These are phyloP conservation scores for Lasiurus cinereus DNA, from an alignment of 2,113 vertebrate genomes.

Conservation along the genomic window DNA sequence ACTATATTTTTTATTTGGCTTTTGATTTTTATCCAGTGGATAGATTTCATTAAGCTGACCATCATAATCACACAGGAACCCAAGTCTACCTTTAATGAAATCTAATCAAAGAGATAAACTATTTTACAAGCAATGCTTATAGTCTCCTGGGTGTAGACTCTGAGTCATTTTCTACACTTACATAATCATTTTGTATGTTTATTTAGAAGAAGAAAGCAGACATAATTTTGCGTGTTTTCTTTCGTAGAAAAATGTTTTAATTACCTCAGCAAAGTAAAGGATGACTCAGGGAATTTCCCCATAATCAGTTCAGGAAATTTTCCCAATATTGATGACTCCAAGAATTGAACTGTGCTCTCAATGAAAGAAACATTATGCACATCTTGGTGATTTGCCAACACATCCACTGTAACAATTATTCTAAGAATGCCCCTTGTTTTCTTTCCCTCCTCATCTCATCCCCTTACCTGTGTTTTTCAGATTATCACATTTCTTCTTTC, in stretches of 20 bases:
- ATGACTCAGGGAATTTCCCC: conserved; percentile 72
- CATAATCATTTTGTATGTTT: conserved; percentile 64
- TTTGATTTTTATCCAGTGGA: conserved; percentile 31
- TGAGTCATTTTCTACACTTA: conserved; percentile 65
- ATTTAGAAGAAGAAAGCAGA: conserved; percentile 65
- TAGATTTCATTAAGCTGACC: conserved; percentile 1
- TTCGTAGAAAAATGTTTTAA: conserved; percentile 42
- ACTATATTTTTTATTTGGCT: neutral
- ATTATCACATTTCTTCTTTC: neutral
- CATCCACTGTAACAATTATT: neutral
- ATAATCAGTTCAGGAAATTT: conserved; percentile 53
- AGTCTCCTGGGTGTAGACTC: conserved; percentile 21
- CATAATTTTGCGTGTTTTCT: conserved; percentile 61
- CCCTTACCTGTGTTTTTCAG: neutral
- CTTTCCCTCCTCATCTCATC: neutral
- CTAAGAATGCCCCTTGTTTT: neutral
- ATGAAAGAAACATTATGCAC: neutral
- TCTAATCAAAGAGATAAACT: conserved; percentile 30
- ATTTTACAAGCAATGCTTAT: conserved; percentile 21
- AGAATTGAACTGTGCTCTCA: neutral
- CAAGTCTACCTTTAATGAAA: neutral
- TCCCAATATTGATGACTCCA: conserved; percentile 10
- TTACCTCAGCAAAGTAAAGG: conserved; percentile 48
- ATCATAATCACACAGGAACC: neutral
- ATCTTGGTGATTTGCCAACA: neutral